A percentile compares a stretch with the other conserved stretches of the same genome.
These are phyloP conservation scores for Pseudorhiza aurosa DNA, from an alignment of 30 jellyfish, hydroid and myxozoan genomes.

Conservation along the genomic window DNA sequence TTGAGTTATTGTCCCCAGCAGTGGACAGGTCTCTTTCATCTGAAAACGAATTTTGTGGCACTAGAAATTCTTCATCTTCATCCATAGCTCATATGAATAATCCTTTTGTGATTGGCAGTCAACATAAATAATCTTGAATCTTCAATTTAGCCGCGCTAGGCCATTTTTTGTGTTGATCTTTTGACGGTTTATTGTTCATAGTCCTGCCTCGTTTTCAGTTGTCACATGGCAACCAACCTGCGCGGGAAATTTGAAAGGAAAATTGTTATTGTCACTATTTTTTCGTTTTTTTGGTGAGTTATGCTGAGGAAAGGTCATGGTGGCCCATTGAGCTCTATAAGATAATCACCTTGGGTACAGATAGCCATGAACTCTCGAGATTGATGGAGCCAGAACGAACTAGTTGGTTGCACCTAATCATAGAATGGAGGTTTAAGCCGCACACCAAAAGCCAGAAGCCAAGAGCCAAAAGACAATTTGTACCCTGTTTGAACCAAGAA, in stretches of 20 bases:
- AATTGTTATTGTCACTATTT: too few species aligned
- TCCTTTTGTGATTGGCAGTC: background rate
- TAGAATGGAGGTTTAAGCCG: too few species aligned
- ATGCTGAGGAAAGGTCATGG: too few species aligned
- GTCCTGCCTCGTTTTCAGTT: slow-evolving; percentile 7
- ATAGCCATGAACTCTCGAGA: too few species aligned
- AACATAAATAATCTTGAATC: background rate
- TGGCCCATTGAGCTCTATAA: too few species aligned
- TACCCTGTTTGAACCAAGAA: too few species aligned
- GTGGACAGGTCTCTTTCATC: slow-evolving; percentile 33
- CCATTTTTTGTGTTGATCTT: slow-evolving; percentile 26
- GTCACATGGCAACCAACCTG: slow-evolving; percentile 18
- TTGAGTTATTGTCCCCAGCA: background rate
- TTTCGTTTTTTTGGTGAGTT: too few species aligned
- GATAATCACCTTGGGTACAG: too few species aligned
- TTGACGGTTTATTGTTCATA: slow-evolving; percentile 38
- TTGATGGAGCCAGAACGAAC: too few species aligned
- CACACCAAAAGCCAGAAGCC: too few species aligned
- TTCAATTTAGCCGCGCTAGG: background rate
- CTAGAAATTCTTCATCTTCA: slow-evolving; percentile 41
- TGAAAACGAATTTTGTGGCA: slow-evolving; percentile 67
- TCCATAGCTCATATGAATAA: background rate
- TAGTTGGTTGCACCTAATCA: too few species aligned
- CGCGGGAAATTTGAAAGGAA: background rate
- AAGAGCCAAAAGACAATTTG: too few species aligned